These are phyloP conservation scores for Hydropsyche tenuis DNA, from an alignment of 1,140 invertebrate species.

Conservation along the genomic window DNA sequence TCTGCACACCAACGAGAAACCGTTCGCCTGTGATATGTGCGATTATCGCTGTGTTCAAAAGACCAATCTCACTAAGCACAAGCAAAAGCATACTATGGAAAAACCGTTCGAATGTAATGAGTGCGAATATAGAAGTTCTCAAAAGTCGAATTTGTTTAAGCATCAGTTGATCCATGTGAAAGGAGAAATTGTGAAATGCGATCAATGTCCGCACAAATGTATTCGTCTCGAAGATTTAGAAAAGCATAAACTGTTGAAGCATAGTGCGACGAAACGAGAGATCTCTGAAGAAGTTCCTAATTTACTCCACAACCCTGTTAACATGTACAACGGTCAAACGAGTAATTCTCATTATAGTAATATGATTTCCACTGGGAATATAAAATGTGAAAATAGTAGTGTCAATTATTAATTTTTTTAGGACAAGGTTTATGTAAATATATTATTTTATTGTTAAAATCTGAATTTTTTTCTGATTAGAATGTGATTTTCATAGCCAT, in stretches of 20 bases:
- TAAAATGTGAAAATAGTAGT: conserved; percentile 27
- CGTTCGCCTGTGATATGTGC: conserved; percentile 70
- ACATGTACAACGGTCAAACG: conserved; percentile 1
- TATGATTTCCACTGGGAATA: neutral
- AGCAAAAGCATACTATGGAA: conserved; percentile 59
- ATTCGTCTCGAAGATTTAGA: conserved; percentile 59
- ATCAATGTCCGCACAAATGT: conserved; percentile 57
- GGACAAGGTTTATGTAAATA: too few relatives aligned
- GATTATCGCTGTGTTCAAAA: conserved; percentile 62
- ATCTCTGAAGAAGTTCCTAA: neutral
- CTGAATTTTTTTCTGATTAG: too few relatives aligned
- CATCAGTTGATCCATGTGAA: conserved; percentile 57
- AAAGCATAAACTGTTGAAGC: conserved; percentile 59
- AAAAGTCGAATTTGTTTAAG: conserved; percentile 53
- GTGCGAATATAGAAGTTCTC: conserved; percentile 55
- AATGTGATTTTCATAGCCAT: too few relatives aligned
- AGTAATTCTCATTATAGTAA: neutral
- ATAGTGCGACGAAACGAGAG: conserved; percentile 38
- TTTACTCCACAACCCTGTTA: conserved; percentile 1
- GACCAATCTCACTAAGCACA: conserved; percentile 61
- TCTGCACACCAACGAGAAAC: conserved; percentile 69
- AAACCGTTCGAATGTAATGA: conserved; percentile 51
- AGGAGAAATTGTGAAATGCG: conserved; percentile 55
- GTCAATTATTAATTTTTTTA: conserved; percentile 31
- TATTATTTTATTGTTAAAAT: too few relatives aligned